Evolutionary conservation across 2,113 vertebrate species (phyloP).

Genomic region (Chinchilla lanigera): DNA sequence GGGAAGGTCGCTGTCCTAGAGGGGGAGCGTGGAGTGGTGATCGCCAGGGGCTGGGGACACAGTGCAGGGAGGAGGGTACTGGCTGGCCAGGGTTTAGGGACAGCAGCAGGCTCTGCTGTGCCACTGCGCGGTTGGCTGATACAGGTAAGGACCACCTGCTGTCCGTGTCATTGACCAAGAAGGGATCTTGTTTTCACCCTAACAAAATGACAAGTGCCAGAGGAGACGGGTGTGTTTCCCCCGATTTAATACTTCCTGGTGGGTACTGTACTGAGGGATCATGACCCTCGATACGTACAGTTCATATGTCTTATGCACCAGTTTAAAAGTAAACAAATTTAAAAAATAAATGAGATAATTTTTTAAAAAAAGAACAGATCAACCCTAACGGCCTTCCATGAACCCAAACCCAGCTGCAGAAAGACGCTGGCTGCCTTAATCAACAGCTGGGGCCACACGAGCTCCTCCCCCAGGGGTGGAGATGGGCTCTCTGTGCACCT

Average conservation of each 20-base stretch:
- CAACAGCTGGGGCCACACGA: background rate
- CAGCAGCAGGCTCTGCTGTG: background rate
- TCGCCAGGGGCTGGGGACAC: background rate
- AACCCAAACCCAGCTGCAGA: background rate
- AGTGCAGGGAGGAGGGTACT: no score
- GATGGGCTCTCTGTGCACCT: background rate
- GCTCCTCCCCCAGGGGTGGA: background rate
- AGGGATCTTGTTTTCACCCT: background rate
- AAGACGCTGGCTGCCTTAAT: background rate
- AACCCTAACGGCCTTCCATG: background rate
- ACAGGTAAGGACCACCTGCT: background rate
- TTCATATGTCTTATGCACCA: background rate
- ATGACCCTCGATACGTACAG: background rate
- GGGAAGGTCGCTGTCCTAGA: background rate
- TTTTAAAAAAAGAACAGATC: background rate
- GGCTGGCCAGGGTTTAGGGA: background rate
- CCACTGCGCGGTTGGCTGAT: background rate
- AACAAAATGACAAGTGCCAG: no score
- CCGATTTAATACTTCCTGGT: background rate
- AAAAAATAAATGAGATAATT: background rate
- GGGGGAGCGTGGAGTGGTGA: background rate
- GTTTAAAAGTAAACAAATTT: background rate
- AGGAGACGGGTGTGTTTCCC: background rate
- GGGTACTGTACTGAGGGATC: fast-evolving
- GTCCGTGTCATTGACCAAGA: background rate